phyloP scores from a whole-genome alignment of 2,888 invertebrate species.

The Eilema griseolum region DNA sequence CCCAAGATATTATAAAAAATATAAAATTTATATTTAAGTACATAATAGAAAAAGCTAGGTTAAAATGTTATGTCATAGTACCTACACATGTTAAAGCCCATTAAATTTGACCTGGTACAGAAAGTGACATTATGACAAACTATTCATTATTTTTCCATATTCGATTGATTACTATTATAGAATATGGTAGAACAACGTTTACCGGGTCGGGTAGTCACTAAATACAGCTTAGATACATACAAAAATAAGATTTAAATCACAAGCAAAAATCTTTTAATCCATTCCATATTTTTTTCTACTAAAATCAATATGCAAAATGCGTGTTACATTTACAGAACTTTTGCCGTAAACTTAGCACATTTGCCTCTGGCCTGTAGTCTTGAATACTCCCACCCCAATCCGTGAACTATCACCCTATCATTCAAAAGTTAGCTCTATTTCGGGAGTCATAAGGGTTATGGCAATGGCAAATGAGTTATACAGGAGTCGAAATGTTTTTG shows the following conservation, averaged over 20 bases:
- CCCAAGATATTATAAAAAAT: neutral
- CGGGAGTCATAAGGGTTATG: constrained; percentile 21
- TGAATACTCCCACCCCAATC: constrained; percentile 32
- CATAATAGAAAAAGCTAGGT: too few relatives aligned
- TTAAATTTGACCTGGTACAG: too few relatives aligned
- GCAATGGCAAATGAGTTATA: constrained; percentile 23
- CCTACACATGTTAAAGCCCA: too few relatives aligned
- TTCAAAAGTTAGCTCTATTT: constrained; percentile 23
- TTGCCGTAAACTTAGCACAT: constrained; percentile 48
- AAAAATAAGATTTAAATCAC: too few relatives aligned
- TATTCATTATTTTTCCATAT: too few relatives aligned
- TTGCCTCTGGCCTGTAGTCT: constrained; percentile 42
- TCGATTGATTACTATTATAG: too few relatives aligned
- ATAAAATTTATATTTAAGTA: neutral
- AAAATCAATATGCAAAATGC: constrained; percentile 47
- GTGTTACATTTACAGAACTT: constrained; percentile 43
- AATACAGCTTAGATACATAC: too few relatives aligned
- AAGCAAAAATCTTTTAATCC: neutral
- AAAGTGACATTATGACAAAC: too few relatives aligned
- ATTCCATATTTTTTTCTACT: constrained; percentile 12
- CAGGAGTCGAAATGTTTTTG: constrained; percentile 42
- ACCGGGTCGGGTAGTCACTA: too few relatives aligned
- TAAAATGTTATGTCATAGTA: too few relatives aligned
- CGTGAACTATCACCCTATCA: constrained; percentile 6
- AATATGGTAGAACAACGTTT: too few relatives aligned